These are phyloP conservation scores for Nannoperca obscura DNA, from an alignment of 2,797 vertebrate species.

Conservation along the genomic window DNA sequence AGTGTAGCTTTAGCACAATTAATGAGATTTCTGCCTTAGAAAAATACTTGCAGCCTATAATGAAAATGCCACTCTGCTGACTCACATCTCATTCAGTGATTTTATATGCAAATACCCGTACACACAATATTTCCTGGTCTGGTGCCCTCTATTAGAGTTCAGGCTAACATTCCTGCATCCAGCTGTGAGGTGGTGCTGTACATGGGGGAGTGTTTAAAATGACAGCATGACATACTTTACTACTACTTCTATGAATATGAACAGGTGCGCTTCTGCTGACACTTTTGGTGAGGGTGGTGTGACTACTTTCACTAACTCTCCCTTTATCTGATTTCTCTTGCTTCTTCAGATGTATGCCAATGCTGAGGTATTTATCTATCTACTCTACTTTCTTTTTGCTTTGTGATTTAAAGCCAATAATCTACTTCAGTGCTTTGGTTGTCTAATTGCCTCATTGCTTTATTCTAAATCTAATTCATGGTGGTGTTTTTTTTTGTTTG, in stretches of 20 bases:
- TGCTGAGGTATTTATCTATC: conserved; percentile 89
- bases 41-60: conserved; percentile 15
- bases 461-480: conserved; percentile 60
- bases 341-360: conserved; percentile 91
- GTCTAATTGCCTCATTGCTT: conserved; percentile 74
- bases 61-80: conserved; percentile 40
- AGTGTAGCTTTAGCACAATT: conserved; percentile 17
- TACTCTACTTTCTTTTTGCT: conserved; percentile 72
- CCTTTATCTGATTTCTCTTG: conserved; percentile 85
- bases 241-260: conserved; percentile 62
- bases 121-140: conserved; percentile 46
- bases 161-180: conserved; percentile 67
- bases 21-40: conserved; percentile 47
- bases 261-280: conserved; percentile 77
- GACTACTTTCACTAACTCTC: conserved; percentile 85
- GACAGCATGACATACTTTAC: conserved; percentile 76
- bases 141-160: conserved; percentile 63
- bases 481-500: conserved; percentile 47
- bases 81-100: conserved; percentile 32
- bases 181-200: conserved; percentile 42
- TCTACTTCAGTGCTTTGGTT: conserved; percentile 72
- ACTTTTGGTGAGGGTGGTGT: conserved; percentile 84
- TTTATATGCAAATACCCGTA: conserved; percentile 42
- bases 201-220: conserved; percentile 49
- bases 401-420: conserved; percentile 75